Percentiles rank a stretch among this genome's conserved stretches.
These are phyloP conservation scores for Sebastes itinus DNA, from an alignment of 2,797 vertebrate species.

Conservation along the genomic window DNA sequence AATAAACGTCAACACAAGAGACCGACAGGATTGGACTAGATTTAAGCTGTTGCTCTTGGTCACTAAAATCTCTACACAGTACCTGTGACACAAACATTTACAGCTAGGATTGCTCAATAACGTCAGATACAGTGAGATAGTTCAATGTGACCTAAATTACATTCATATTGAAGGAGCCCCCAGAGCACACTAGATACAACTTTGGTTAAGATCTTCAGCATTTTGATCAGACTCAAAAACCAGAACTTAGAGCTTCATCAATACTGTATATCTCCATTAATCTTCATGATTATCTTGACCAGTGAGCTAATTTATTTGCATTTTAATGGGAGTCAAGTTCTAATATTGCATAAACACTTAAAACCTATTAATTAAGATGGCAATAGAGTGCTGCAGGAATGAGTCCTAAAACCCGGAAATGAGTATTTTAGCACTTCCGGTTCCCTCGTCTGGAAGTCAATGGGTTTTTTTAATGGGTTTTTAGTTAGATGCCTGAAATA, in stretches of 20 bases:
- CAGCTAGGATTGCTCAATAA: not conserved
- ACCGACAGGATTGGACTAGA: not conserved
- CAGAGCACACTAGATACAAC: not conserved
- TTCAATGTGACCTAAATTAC: not conserved
- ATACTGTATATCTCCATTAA: conserved; percentile 14
- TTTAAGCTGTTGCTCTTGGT: not conserved
- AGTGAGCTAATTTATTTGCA: conserved; percentile 4
- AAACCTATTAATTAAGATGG: not conserved
- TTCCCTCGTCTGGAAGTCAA: too few species aligned
- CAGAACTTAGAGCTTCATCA: not conserved
- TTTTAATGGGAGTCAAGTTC: not conserved
- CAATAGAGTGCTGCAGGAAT: too few species aligned
- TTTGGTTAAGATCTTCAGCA: conserved; percentile 17
- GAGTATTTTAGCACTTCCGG: too few species aligned
- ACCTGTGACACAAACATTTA: not conserved
- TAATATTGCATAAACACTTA: not conserved
- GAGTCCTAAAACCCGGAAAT: too few species aligned
- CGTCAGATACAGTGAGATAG: not conserved
- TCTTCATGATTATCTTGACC: conserved; percentile 3
- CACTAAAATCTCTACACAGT: not conserved
- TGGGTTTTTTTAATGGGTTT: not conserved
- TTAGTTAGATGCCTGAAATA: not conserved
- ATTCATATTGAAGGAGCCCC: not conserved
- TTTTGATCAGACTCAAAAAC: conserved; percentile 8
- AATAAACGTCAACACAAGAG: not conserved